Base-by-base conservation (phyloP, 2,113 vertebrate genomes). In the Baryphthengus martii region DNA sequence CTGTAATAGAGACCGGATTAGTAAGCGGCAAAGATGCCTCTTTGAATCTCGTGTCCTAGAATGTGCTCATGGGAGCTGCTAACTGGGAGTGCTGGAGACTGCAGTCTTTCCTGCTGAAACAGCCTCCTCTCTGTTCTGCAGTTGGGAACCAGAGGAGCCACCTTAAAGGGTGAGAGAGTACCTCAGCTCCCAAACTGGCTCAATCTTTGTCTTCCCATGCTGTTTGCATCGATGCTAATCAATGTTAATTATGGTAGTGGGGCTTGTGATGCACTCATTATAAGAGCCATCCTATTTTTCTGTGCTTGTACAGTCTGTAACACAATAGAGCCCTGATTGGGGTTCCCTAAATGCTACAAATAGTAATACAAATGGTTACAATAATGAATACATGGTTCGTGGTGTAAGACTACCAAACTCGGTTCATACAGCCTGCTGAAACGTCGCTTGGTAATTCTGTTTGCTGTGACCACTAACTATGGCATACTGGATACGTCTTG, bases 171-270 rank as follows among this genome's bases (percentile, higher is more conserved):
- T 33, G 50, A 76, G 59, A 77, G 59, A 59, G 74, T 83, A 94
- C 85, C 88, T 96, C 95, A 67, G 63, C 75, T 71, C 79, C 88
- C 73, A 84, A 55, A 78, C 49, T 56, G 76, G 52, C 83, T 88
- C 76, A 77, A 86, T 97, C 85, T 96, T 96, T 96, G 95, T 94
- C 95, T 97, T 94, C 85, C 82, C 82, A 71, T 95, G 88, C 82
- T 90, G 88, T 86, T 97, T 96, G 95, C 95, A 92, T 88, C 40
- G 10, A 82, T 95, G 92, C 85, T 96, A 94, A 94, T 96, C 93
- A 93, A 84, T 93, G 94, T 95, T 97, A 97, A 97, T 96, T 96
- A 92, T 49, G 85, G 92, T 52, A 90, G 92, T 81, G 90, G 96
- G 95, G 82, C 92, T 91, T 96, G 90, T 86, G 88, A 96, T 96